Percentiles rank a stretch among this genome's conserved stretches.
phyloP scores from a whole-genome alignment of 2,113 vertebrate genomes.

The Callipepla squamata region DNA sequence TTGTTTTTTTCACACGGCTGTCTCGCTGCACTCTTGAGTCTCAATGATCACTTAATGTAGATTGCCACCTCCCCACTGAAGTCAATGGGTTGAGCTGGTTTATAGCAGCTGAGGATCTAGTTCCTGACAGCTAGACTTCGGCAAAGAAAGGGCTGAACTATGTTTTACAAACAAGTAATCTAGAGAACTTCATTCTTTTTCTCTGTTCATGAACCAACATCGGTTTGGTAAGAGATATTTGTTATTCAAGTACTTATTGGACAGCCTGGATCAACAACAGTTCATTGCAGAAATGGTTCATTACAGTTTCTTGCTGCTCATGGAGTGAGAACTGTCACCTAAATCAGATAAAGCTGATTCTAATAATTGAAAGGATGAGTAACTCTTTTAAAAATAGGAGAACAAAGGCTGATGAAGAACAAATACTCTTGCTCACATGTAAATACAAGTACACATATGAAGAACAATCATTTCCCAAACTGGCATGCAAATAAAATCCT shows the following conservation, averaged over 20 bases:
- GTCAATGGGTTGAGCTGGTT: constrained; percentile 11
- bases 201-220: constrained; percentile 56
- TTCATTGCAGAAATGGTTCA: constrained; percentile 67
- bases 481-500: neutral
- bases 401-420: constrained; percentile 53
- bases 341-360: constrained; percentile 63
- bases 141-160: constrained; percentile 42
- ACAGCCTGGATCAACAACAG: constrained; percentile 63
- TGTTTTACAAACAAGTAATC: constrained; percentile 61
- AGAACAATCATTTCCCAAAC: constrained; percentile 13
- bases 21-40: neutral
- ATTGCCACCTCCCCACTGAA: neutral
- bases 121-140: constrained; percentile 15
- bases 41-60: neutral
- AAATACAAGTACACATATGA: constrained; percentile 14
- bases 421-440: constrained; percentile 55
- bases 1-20: neutral
- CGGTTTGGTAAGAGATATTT: constrained; percentile 65
- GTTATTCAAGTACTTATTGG: constrained; percentile 67
- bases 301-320: constrained; percentile 60
- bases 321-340: constrained; percentile 65
- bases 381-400: constrained; percentile 64
- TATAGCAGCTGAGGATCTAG: constrained; percentile 22
- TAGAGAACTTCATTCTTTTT: constrained; percentile 53
- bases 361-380: constrained; percentile 52